Base-by-base conservation (phyloP, 2,113 vertebrate species). In the Ia io region DNA sequence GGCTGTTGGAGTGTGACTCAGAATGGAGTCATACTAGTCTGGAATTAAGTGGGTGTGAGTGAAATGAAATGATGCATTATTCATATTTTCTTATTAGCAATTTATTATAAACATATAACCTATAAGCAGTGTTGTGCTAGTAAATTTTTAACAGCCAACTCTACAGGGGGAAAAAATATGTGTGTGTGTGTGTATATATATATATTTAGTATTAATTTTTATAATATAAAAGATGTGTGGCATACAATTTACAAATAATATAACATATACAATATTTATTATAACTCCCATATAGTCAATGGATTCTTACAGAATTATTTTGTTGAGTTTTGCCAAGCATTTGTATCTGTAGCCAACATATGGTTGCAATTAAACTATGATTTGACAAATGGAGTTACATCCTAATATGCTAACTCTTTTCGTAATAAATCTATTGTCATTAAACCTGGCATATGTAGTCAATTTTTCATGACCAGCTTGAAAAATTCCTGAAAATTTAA, bases 401-500 rank as follows among this genome's bases (percentile, higher is more conserved):
- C 84, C 35, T 37, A 73, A 80, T 90, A 78, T 89, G 42, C 70
- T 84, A 89, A 77, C 32, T 70, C 67, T 89, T 96, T 96, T 82
- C 59, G 37, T 53, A 80, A 49, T 94, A 95, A 82, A 78, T 79
- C 73, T 70, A 65, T 86, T 94, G 70, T 95, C 74, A 95, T 96
- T 95, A 94, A 94, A 93, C 95, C 59, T 89, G 51, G 94, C 71
- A 82, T 73, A 73, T 94, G 51, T n/a, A 53, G 53, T 93, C 84
- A 87, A 96, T 95, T 97, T 96, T 96, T 93, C 79, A 84, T 37
- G 11, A 79, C 40, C 42, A 87, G 61, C 44, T 94, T 89, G 23
- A 90, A 93, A 95, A 95, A 94, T 94, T 89, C 35, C 88, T 92
- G 56, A 84, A 91, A 95, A 94, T 53, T 89, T 80, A 87, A 47